Base-by-base conservation (phyloP, 2,797 vertebrate genomes). In the Glossophaga mutica region DNA sequence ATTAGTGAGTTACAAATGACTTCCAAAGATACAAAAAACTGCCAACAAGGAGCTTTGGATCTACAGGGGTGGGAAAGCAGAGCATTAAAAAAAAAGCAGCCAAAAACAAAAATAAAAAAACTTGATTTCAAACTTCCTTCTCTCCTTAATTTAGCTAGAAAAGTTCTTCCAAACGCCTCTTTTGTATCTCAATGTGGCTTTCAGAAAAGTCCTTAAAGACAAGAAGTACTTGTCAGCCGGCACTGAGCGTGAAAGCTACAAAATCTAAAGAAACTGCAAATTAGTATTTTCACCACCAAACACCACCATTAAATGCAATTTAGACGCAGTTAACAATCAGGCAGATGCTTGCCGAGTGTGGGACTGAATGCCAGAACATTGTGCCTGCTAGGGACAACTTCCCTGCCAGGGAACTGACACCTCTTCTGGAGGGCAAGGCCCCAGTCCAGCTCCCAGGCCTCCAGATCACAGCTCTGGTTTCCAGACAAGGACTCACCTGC, bases 401-500 rank as follows among this genome's bases (percentile, higher is more conserved):
- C 9, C 18, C 68, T 32, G 88, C 48, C 2, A 14, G 21, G 68
- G 44, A 70, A 59, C 15, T 48, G 62, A 55, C 22, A 78, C 16
- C 34, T 18, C 86, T 91, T 68, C 44, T 16, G 44, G 65, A 52
- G 68, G 59, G 48, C 24, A 9, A 77, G 71, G 71, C 59, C 82
- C 71, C 71, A 68, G 71, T n/a, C 55, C 39, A 44, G 48, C 9
- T 74, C 77, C 46, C 46, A 37, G 14, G 37, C 39, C 32, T 2
- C 10, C 24, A 78, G 76, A 21, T 59, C 4, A 2, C 9, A 21
- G 24, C 67, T 74, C 50, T 70, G 83, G 83, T 62, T 46, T 73
- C 62, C 9, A 21, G 9, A 74, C 50, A 32, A 37, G 46, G 37
- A 19, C 57, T 95, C 82, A 99, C 99, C 99, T 99, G 99, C 98